Base-by-base conservation (phyloP, 2,797 vertebrate genomes). In the Pteropus rufus region DNA sequence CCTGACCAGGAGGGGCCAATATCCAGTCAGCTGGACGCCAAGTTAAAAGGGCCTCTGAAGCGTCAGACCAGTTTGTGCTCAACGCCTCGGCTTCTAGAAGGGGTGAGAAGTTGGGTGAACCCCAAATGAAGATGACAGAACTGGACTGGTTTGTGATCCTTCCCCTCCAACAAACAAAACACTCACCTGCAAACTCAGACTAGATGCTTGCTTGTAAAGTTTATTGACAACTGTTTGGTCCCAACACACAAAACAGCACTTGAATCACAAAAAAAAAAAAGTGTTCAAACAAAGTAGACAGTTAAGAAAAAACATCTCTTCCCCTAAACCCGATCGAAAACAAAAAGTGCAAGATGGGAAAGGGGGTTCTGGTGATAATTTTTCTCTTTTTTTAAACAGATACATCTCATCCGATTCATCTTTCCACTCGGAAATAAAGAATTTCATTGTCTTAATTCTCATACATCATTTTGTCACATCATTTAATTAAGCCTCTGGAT, bases 141-240 rank as follows among this genome's bases (percentile, higher is more conserved):
- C 15, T 21, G 12, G 34, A 36, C 10, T 49, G 67, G 46, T 41
- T 52, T 58, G 29, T 23, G 44, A 73, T 24, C 18, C 39, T 24
- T 23, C 26, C 67, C 39, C 34, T 34, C 12, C 44, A 29, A n/a
- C 26, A 39, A 62, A 86, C 29, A 92, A 65, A 88, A 85, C n/a
- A 73, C 52, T 83, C 90, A 69, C 11, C 29, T 31, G 39, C 64
- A 64, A 56, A 89, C 72, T 58, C 96, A 52, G 62, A 46, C 44
- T 96, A 64, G 96, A 99, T 99, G 99, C 99, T 99, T 99, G 99
- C 98, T 99, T 98, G 97, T 99, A 99, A 99, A 98, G 98, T 99
- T 99, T 99, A 99, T 99, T 99, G 98, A 99, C 98, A 99, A 99
- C 98, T 96, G 98, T 99, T 99, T 99, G 99, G 99, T 99, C 99